These are phyloP conservation scores for Anableps anableps DNA, from an alignment of 2,797 vertebrate genomes.

Conservation along the genomic window DNA sequence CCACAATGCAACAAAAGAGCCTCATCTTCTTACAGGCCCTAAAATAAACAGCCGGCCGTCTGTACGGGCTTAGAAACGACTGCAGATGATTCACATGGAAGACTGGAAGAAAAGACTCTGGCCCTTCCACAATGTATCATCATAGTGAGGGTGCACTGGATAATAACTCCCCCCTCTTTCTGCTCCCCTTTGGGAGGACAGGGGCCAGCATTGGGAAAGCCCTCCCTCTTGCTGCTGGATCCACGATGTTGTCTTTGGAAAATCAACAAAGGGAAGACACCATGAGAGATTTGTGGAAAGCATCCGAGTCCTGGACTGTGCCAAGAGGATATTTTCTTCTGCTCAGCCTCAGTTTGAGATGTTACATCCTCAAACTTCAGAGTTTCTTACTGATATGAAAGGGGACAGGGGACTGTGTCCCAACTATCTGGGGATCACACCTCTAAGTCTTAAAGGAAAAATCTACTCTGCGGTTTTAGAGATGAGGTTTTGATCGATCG, in stretches of 20 bases:
- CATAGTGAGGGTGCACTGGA: constrained; percentile 37
- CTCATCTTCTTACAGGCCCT: constrained; percentile 69
- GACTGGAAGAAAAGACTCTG: constrained; percentile 42
- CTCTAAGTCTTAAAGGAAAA: neutral
- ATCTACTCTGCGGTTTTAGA: neutral
- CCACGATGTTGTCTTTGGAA: constrained; percentile 80
- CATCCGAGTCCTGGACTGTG: neutral
- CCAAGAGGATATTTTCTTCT: constrained; percentile 4
- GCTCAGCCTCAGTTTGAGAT: neutral
- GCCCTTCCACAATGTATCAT: constrained; percentile 59
- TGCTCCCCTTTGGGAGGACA: constrained; percentile 68
- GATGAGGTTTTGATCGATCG: neutral
- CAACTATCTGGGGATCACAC: neutral
- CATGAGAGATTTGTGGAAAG: constrained; percentile 77
- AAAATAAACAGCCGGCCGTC: constrained; percentile 62
- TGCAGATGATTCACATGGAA: constrained; percentile 49
- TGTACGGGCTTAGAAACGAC: constrained; percentile 65
- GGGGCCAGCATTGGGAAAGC: constrained; percentile 74
- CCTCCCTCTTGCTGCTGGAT: constrained; percentile 68
- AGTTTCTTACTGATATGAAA: neutral
- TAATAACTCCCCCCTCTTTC: constrained; percentile 50
- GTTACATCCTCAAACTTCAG: neutral
- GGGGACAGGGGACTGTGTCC: neutral
- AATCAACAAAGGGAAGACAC: constrained; percentile 84
- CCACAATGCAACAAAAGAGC: constrained; percentile 64